Base-by-base conservation (phyloP, 2,113 vertebrate genomes). In the Tachuris rubrigastra region DNA sequence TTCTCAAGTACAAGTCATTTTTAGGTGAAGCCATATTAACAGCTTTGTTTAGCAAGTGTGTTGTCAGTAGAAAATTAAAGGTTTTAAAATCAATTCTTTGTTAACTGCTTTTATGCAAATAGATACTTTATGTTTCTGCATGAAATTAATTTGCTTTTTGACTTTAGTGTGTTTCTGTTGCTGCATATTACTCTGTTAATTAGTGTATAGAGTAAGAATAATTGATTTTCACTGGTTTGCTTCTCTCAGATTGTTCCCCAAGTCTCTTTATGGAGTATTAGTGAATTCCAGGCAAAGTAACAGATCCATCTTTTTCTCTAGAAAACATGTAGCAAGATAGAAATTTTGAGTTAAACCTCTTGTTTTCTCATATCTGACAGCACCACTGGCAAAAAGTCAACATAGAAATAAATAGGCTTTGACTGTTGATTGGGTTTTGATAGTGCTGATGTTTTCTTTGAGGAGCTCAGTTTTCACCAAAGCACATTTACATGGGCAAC, bases 1-100 rank as follows among this genome's bases (percentile, higher is more conserved):
- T 95, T 96, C 81, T 71, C 74, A 41, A 91, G 78, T 87, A 52
- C 75, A 90, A 85, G 35, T 86, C 24, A 71, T 19, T 95, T 93
- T 79, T 79, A 66, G 78, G 47, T 75, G 78, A 71, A 81, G 59
- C 41, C n/a, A 5, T 84, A 56, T 85, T 60, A 82, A 41, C 31
- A 30, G 56, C 62, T 93, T 76, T 95, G 65, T 93, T 97, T 91
- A 68, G 52, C 77, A 47, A 94, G 14, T 86, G 68, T 85, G 20
- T 87, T 94, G 39, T 89, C 80, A 83, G 67, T 60, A 91, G 63
- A 80, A 94, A 85, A 72, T 52, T 86, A 72, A 67, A 52, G 90
- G 67, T 75, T 68, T 85, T 33, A 50, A 89, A 91, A 83, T 93
- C 46, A 30, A 13, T 69, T 81, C 72, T 85, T 78, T 53, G 8